Conservation (phyloP, 2,888 invertebrate genomes). For the Phymatocera aterrima region DNA sequence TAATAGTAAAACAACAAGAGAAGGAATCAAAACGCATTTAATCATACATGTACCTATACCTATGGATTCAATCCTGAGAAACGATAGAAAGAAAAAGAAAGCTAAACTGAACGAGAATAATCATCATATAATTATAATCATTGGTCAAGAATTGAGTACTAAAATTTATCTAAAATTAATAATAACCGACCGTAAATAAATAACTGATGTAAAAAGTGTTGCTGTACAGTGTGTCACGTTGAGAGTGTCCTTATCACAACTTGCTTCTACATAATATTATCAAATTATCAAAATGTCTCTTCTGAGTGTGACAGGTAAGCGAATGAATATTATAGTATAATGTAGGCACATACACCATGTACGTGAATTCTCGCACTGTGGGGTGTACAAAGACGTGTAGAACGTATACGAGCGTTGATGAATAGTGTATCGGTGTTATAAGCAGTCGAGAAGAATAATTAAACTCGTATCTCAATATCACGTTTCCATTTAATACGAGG, state of each 20-base stretch:
- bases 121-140: background rate
- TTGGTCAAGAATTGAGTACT: conserved; percentile 1
- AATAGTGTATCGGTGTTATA: conserved; percentile 1
- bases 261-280: conserved; percentile 28
- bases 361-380: background rate
- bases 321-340: conserved; percentile 6
- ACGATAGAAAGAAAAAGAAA: background rate
- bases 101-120: background rate
- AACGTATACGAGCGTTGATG: background rate
- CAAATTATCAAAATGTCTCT: conserved; percentile 60
- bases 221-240: conserved; percentile 33
- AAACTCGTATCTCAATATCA: conserved; percentile 16
- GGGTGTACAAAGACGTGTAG: background rate
- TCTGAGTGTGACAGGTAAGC: conserved; percentile 67
- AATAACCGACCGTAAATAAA: conserved; percentile 9
- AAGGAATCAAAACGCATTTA: background rate
- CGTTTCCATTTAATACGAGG: conserved; percentile 5
- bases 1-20: background rate
- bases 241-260: conserved; percentile 30
- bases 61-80: background rate
- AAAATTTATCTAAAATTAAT: conserved; percentile 9
- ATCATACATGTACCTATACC: background rate
- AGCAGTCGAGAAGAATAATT: conserved; percentile 15
- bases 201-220: background rate
- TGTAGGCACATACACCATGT: background rate